A percentile compares a stretch with the other conserved stretches of the same genome.
phyloP scores from a whole-genome alignment of 1,140 invertebrate genomes.

The Bombus waltoni region DNA sequence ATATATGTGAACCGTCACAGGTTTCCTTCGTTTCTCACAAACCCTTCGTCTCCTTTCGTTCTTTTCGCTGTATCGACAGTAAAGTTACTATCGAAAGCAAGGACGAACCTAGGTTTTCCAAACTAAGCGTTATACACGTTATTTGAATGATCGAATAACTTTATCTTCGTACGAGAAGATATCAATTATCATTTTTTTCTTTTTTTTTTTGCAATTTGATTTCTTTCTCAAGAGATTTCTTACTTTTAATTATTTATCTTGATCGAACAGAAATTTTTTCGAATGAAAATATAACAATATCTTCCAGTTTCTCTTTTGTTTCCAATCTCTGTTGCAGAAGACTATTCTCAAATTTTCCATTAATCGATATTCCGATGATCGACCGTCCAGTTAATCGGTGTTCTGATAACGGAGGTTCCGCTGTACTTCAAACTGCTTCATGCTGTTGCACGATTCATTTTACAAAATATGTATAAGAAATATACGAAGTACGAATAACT shows the following conservation, averaged over 20 bases:
- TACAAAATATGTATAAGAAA: neutral
- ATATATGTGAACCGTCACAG: conserved; percentile 35
- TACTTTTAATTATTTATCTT: neutral
- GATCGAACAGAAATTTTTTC: neutral
- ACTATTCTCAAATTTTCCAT: neutral
- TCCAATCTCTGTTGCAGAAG: neutral
- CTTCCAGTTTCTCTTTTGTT: neutral
- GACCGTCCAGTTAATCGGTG: neutral
- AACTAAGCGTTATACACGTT: neutral
- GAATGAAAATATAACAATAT: neutral
- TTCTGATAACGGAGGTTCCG: neutral
- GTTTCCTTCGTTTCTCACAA: neutral
- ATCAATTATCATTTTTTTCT: too few relatives aligned
- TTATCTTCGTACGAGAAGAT: neutral
- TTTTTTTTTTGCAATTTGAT: too few relatives aligned
- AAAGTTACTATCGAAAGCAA: too few relatives aligned
- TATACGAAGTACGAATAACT: neutral
- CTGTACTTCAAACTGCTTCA: neutral
- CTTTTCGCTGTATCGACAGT: neutral
- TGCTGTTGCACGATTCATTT: neutral
- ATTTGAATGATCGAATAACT: neutral
- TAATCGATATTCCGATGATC: neutral
- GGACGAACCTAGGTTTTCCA: neutral
- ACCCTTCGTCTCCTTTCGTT: neutral
- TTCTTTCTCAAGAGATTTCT: neutral